These are phyloP conservation scores for Ostrea edulis DNA, from an alignment of 1,140 invertebrate genomes.

Conservation along the genomic window DNA sequence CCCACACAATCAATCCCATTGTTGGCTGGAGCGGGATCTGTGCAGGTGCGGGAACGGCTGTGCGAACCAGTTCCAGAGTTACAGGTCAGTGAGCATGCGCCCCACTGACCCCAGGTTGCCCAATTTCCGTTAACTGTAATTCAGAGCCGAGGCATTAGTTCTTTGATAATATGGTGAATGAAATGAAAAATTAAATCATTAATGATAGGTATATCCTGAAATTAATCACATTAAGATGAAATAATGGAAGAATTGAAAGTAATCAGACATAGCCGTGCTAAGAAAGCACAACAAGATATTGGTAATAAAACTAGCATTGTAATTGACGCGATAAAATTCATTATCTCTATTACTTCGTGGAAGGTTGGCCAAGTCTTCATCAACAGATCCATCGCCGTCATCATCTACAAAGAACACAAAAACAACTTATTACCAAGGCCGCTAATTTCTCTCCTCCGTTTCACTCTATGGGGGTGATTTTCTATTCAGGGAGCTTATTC, in stretches of 20 bases:
- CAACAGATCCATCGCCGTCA: conserved; percentile 64
- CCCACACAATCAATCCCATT: conserved; percentile 55
- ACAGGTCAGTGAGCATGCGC: conserved; percentile 84
- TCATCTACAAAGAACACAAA: conserved; percentile 59
- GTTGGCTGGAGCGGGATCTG: conserved; percentile 59
- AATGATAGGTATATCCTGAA: too few relatives aligned
- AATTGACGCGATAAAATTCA: too few relatives aligned
- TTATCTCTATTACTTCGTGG: conserved; percentile 50
- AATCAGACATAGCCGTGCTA: too few relatives aligned
- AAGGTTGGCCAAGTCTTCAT: conserved; percentile 64
- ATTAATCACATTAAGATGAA: too few relatives aligned
- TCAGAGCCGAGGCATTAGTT: background rate
- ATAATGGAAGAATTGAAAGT: too few relatives aligned
- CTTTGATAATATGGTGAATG: background rate
- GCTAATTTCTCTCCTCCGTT: background rate
- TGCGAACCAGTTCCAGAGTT: conserved; percentile 40
- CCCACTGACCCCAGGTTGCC: conserved; percentile 84
- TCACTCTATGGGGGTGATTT: background rate
- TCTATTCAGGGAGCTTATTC: background rate
- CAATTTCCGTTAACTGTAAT: conserved; percentile 82
- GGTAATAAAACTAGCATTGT: too few relatives aligned
- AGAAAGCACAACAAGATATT: too few relatives aligned
- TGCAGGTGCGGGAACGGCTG: conserved; percentile 61
- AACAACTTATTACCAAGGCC: background rate
- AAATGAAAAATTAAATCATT: background rate